Conservation (phyloP, 1,140 invertebrate species). For the Panagrolaimus sp. region DNA sequence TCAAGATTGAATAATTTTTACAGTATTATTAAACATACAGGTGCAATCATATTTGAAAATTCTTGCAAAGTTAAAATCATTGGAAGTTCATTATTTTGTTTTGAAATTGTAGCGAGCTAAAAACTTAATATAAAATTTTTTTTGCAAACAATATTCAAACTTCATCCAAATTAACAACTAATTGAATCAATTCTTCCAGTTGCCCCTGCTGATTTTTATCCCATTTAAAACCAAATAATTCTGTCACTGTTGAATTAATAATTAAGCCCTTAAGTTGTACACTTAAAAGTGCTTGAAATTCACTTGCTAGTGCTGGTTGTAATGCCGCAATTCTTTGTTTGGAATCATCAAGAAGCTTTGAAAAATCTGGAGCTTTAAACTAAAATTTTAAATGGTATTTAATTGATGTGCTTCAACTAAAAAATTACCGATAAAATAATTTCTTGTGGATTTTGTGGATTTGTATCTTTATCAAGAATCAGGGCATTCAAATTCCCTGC, state of each 20-base stretch:
- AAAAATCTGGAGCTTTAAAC: constrained; percentile 4
- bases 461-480: background rate
- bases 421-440: background rate
- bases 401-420: background rate
- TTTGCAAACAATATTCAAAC: too few species aligned
- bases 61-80: background rate
- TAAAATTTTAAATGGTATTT: background rate
- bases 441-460: background rate
- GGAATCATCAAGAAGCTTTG: background rate
- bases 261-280: background rate
- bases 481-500: background rate
- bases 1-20: background rate
- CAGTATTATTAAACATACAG: background rate
- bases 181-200: background rate
- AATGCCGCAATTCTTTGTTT: background rate
- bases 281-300: background rate
- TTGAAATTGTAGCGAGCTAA: background rate
- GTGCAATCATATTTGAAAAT: constrained; percentile 8
- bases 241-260: background rate
- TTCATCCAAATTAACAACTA: background rate
- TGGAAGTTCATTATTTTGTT: background rate
- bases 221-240: background rate
- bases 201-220: background rate
- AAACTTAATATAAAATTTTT: background rate
- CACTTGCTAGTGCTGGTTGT: background rate